Conservation (phyloP, 2,888 invertebrate genomes). For the Druceiella hillmani region DNA sequence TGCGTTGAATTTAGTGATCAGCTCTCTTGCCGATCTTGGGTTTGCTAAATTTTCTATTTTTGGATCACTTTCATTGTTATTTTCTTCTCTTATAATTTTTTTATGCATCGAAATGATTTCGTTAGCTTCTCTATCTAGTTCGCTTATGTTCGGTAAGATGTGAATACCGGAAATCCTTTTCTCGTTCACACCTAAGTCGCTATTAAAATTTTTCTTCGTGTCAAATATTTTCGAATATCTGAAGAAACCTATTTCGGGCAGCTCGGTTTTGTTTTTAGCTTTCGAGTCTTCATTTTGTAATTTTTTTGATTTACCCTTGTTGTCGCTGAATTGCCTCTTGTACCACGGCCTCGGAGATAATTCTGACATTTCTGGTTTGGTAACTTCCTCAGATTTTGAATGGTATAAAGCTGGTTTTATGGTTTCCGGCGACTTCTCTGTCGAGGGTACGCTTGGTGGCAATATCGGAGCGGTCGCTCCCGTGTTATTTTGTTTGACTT, state of each 20-base stretch:
- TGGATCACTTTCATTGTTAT: conserved; percentile 21
- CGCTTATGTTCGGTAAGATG: conserved; percentile 69
- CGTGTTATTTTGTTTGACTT: neutral
- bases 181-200: conserved; percentile 30
- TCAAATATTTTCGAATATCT: conserved; percentile 47
- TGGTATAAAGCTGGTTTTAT: conserved; percentile 2
- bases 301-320: conserved; percentile 26
- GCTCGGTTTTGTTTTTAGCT: conserved; percentile 31
- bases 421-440: neutral
- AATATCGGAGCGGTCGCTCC: no score
- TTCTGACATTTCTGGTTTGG: conserved; percentile 7
- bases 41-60: conserved; percentile 7
- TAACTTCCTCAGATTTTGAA: conserved; percentile 2
- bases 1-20: conserved; percentile 21
- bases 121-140: conserved; percentile 71
- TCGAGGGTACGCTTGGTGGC: no score
- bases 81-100: conserved; percentile 31
- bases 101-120: conserved; percentile 60
- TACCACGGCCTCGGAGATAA: conserved; percentile 61
- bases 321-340: conserved; percentile 42
- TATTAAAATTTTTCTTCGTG: conserved; percentile 32
- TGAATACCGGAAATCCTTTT: conserved; percentile 55
- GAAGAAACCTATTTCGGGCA: conserved; percentile 51
- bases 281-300: conserved; percentile 33
- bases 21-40: conserved; percentile 18